phyloP scores from a whole-genome alignment of 2,888 invertebrate species.

The Callosobruchus maculatus region DNA sequence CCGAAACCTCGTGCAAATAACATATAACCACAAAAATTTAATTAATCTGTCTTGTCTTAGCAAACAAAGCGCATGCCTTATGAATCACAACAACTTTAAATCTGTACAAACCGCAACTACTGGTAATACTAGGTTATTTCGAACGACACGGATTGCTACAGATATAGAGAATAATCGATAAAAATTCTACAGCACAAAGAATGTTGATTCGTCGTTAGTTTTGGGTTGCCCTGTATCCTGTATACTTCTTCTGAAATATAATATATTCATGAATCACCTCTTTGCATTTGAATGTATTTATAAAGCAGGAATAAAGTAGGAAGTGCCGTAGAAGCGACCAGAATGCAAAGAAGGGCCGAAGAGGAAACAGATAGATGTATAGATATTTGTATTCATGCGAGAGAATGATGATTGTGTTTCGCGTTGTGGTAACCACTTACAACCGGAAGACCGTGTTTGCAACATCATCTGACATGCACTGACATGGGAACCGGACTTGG shows the following conservation, averaged over 20 bases:
- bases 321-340: neutral
- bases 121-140: too few species aligned
- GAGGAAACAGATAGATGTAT: neutral
- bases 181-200: too few species aligned
- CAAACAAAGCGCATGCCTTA: too few species aligned
- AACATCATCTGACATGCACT: neutral
- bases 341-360: neutral
- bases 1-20: too few species aligned
- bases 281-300: neutral
- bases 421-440: neutral
- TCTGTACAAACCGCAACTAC: too few species aligned
- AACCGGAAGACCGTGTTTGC: neutral
- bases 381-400: neutral
- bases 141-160: too few species aligned
- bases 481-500: neutral
- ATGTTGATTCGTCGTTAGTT: too few species aligned
- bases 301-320: neutral
- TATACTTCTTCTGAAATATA: neutral
- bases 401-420: neutral
- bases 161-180: too few species aligned
- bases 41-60: too few species aligned
- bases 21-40: too few species aligned
- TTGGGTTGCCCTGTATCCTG: neutral
- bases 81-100: too few species aligned
- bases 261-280: neutral